A percentile compares a stretch with the other conserved stretches of the same genome.
These are phyloP conservation scores for Tortricodes alternella DNA, from an alignment of 2,888 invertebrate genomes.

Conservation along the genomic window DNA sequence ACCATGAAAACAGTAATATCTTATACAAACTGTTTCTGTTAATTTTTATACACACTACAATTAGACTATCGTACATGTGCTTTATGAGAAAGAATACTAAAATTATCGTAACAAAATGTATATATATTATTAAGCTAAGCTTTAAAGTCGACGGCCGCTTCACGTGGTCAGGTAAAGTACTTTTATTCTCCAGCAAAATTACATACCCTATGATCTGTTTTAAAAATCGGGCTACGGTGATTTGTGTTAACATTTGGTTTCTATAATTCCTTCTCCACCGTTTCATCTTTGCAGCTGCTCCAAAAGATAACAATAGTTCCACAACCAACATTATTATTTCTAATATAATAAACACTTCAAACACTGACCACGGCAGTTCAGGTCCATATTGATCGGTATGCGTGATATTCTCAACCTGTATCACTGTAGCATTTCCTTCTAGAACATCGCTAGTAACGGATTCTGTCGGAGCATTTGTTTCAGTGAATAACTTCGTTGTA, in stretches of 20 bases:
- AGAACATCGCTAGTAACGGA: not conserved
- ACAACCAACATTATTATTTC: conserved; percentile 69
- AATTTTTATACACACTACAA: conserved; percentile 66
- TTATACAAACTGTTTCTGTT: conserved; percentile 57
- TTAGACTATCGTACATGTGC: conserved; percentile 71
- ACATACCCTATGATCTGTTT: conserved; percentile 59
- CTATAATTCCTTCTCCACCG: conserved; percentile 73
- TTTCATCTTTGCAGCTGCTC: conserved; percentile 61
- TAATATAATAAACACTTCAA: conserved; percentile 57
- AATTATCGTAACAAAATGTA: conserved; percentile 67
- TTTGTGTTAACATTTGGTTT: conserved; percentile 74
- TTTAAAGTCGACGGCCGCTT: conserved; percentile 38
- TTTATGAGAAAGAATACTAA: conserved; percentile 70
- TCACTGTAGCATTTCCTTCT: conserved; percentile 22
- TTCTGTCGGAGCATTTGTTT: conserved; percentile 32
- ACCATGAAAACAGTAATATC: conserved; percentile 61
- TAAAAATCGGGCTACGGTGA: conserved; percentile 63
- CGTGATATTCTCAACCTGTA: not conserved
- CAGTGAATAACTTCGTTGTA: conserved; percentile 37
- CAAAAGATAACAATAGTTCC: conserved; percentile 59
- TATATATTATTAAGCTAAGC: conserved; percentile 56
- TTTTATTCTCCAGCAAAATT: conserved; percentile 49
- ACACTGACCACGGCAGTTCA: conserved; percentile 39
- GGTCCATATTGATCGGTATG: conserved; percentile 34
- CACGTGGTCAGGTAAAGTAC: conserved; percentile 33